Evolutionary conservation across 2,797 vertebrate genomes (phyloP).

Genomic region (Smutsia gigantea): DNA sequence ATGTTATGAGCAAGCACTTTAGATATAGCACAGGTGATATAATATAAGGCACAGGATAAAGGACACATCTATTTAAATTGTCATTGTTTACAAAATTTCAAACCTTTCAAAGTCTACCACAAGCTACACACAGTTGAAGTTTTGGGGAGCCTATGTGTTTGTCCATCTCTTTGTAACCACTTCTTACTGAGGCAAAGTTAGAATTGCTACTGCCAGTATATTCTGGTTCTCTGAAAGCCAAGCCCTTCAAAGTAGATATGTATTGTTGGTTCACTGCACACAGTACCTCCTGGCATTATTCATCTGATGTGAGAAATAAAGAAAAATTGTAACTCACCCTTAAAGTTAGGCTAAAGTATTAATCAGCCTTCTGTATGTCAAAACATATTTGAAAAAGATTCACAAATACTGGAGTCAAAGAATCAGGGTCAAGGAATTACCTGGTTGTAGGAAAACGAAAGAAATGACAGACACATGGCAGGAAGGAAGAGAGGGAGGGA

Average conservation of each 20-base stretch:
- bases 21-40: neutral
- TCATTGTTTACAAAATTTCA: neutral
- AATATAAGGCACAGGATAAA: neutral
- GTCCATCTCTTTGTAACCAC: neutral
- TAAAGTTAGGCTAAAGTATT: conserved; percentile 27
- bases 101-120: neutral
- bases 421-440: neutral
- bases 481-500: neutral
- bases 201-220: neutral
- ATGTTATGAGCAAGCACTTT: neutral
- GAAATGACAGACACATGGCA: neutral
- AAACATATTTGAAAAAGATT: neutral
- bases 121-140: neutral
- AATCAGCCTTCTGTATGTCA: neutral
- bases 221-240: neutral
- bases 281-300: neutral
- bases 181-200: neutral
- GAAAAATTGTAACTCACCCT: neutral
- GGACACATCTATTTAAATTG: neutral
- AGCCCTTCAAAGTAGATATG: neutral
- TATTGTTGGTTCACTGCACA: neutral
- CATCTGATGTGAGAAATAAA: neutral
- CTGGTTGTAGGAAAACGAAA: neutral
- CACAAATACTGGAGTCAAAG: neutral
- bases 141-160: neutral